A percentile compares a stretch with the other conserved stretches of the same genome.
These are phyloP conservation scores for Drosophila neotestacea DNA, from an alignment of 2,888 invertebrate genomes.

Conservation along the genomic window DNA sequence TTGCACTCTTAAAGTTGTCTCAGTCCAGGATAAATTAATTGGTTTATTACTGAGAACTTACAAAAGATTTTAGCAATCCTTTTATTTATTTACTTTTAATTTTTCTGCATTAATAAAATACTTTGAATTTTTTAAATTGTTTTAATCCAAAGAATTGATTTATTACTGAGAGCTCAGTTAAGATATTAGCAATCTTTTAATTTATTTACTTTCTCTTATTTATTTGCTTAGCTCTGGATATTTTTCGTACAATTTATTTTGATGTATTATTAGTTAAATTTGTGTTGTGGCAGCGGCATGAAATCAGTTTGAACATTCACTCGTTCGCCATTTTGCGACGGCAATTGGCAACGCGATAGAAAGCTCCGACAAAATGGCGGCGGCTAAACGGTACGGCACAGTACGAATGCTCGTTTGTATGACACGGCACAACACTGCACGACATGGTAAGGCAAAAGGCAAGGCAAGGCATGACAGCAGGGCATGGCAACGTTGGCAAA, in stretches of 20 bases:
- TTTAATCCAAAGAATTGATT: too few relatives aligned
- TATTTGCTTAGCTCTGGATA: too few relatives aligned
- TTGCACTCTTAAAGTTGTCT: too few relatives aligned
- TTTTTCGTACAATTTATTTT: not conserved
- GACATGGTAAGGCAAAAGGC: constrained; percentile 31
- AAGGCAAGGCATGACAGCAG: constrained; percentile 55
- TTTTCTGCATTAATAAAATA: too few relatives aligned
- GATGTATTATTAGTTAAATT: constrained; percentile 1
- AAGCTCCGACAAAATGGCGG: constrained; percentile 71
- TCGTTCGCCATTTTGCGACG: constrained; percentile 71
- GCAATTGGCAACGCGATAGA: constrained; percentile 63
- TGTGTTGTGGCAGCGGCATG: not conserved
- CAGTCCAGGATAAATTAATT: too few relatives aligned
- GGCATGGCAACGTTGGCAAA: constrained; percentile 64
- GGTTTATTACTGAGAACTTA: too few relatives aligned
- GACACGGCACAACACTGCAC: constrained; percentile 47
- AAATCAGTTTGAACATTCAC: constrained; percentile 32
- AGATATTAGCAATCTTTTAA: not conserved
- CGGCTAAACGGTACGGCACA: constrained; percentile 53
- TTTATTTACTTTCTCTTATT: not conserved
- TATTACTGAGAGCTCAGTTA: not conserved
- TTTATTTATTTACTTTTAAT: too few relatives aligned
- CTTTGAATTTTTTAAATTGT: too few relatives aligned
- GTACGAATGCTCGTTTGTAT: constrained; percentile 26
- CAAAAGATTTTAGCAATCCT: too few relatives aligned